A percentile compares a stretch with the other conserved stretches of the same genome.
These are phyloP conservation scores for Alexandromys fortis DNA, from an alignment of 2,113 vertebrate species.

Conservation along the genomic window DNA sequence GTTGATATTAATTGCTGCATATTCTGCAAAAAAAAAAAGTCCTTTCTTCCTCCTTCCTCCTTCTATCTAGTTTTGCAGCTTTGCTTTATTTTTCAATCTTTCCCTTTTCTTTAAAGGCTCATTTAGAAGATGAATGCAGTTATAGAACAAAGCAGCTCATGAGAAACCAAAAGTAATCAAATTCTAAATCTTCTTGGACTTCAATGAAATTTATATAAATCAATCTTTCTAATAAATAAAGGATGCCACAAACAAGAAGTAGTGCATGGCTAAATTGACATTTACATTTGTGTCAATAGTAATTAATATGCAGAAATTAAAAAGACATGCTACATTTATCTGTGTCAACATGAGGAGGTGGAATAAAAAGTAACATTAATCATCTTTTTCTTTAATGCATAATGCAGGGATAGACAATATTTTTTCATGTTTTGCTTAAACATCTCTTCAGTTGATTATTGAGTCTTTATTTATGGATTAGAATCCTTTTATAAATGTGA, in stretches of 20 bases:
- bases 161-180: conserved; percentile 14
- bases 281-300: neutral
- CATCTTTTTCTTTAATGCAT: neutral
- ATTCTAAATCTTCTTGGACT: conserved; percentile 7
- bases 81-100: neutral
- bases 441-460: neutral
- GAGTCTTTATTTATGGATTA: neutral
- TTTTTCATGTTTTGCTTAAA: neutral
- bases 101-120: neutral
- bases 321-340: neutral
- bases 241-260: neutral
- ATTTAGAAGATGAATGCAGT: neutral
- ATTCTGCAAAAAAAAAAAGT: neutral
- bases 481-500: neutral
- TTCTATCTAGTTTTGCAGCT: neutral
- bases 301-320: neutral
- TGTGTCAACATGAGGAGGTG: neutral
- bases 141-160: neutral
- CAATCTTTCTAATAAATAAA: neutral
- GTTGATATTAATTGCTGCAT: neutral
- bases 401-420: neutral
- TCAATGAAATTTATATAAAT: neutral
- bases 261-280: neutral
- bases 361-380: conserved; percentile 2
- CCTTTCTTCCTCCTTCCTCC: neutral